Evolutionary conservation across 2,797 vertebrate genomes (phyloP), one percentile per base, ranked within the genome.

Genomic region (Benthosema pterotum): DNA sequence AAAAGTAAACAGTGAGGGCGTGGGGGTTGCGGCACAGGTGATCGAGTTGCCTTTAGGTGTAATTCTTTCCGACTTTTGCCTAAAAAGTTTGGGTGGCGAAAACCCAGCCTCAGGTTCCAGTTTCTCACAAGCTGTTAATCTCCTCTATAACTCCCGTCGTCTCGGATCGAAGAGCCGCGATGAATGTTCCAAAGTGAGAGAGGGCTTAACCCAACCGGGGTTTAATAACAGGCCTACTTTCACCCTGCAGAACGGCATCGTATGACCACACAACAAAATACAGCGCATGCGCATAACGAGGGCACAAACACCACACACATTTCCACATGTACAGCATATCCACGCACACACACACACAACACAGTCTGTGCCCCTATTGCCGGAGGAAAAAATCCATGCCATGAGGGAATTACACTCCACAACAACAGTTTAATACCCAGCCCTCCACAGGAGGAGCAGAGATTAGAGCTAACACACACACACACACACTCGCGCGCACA

Each of bases 201-300:
- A 80, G 52, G 77, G 86, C 87, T 92, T 92, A 90, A 82, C 82
- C 78, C 68, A 72, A n/a, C n/a, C n/a, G n/a, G n/a, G 65, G 81
- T 89, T 90, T 91, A 91, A 90, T 88, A 89, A 87, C 77, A 75
- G 72, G 69, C 78, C 75, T 79, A 74, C 88, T 83, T 86, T 83
- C 69, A 18, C 67, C 57, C 82, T 77, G 83, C 81, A 80, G 74
- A 87, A 81, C 77, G 46, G 72, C 65, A 43, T 90, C 84, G 89
- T 88, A 85, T 87, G 87, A 89, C 86, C 77, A 82, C 75, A 87
- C 75, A 84, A 60, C 64, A 72, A 63, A 67, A 61, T 52, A 51
- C 25, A n/a, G n/a, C 42, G 60, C 43, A 28, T 2, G 1, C n/a
- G 52, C 22, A n/a, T n/a, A n/a, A 6, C 61, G 54, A 14, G 17